Evolutionary conservation across 2,113 vertebrate species (phyloP).

Genomic region (Crocuta crocuta): DNA sequence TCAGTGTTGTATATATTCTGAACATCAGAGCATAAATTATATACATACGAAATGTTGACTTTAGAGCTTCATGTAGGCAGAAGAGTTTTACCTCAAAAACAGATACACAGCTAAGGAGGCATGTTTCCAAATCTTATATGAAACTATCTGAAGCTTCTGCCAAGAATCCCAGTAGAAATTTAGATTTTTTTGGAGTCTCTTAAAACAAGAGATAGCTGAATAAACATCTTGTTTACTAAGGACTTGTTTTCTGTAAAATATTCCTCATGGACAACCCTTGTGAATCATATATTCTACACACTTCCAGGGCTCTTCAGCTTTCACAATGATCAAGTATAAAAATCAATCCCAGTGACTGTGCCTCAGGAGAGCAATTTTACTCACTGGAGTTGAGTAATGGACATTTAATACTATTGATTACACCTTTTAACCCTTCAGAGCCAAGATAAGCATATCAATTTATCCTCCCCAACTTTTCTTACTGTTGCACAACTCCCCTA

Average conservation of each 20-base stretch:
- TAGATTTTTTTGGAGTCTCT: neutral
- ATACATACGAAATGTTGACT: constrained; percentile 39
- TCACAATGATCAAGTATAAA: neutral
- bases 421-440: neutral
- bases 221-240: neutral
- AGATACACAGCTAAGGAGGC: neutral
- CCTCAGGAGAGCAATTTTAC: neutral
- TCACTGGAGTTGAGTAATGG: neutral
- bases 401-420: constrained; percentile 7
- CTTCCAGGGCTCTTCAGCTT: neutral
- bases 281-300: neutral
- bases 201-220: neutral
- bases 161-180: neutral
- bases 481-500: neutral
- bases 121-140: constrained; percentile 19
- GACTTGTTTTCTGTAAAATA: neutral
- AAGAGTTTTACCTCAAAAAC: constrained; percentile 7
- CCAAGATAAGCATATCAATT: neutral
- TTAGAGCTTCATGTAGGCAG: neutral
- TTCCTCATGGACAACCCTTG: neutral
- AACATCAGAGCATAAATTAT: constrained; percentile 54
- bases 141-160: neutral
- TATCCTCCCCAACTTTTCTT: neutral
- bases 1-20: constrained; percentile 50
- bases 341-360: neutral